These are phyloP conservation scores for Aurelia aurita complex sp. Pacific DNA, from an alignment of 30 jellyfish, hydroid and myxozoan genomes.

Conservation along the genomic window DNA sequence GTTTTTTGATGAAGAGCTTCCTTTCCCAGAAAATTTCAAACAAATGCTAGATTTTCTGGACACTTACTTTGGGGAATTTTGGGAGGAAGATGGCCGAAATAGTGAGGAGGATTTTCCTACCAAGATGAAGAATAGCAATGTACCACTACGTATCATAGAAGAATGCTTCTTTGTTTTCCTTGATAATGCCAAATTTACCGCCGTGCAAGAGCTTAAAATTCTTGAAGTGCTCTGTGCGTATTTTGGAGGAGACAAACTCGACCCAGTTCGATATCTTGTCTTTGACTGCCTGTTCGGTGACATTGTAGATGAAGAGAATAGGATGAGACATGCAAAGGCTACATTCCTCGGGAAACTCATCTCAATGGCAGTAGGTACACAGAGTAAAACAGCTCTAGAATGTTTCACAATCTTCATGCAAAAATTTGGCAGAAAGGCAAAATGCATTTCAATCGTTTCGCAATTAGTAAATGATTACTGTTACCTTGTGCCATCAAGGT, in stretches of 20 bases:
- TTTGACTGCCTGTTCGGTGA: slow-evolving; percentile 87
- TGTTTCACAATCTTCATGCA: slow-evolving; percentile 81
- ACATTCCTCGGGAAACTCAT: slow-evolving; percentile 67
- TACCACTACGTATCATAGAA: slow-evolving; percentile 59
- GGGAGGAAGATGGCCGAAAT: slow-evolving; percentile 44
- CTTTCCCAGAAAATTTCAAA: slow-evolving; percentile 68
- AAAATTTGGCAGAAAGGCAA: slow-evolving; percentile 50
- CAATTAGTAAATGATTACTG: slow-evolving; percentile 79
- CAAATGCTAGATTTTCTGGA: slow-evolving; percentile 78
- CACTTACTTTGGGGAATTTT: slow-evolving; percentile 62
- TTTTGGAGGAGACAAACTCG: slow-evolving; percentile 71
- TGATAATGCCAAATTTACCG: slow-evolving; percentile 61
- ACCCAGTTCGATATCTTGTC: slow-evolving; percentile 79
- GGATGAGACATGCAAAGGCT: slow-evolving; percentile 54
- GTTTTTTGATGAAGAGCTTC: slow-evolving; percentile 53
- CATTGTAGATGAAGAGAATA: slow-evolving; percentile 52
- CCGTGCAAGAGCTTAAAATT: slow-evolving; percentile 79
- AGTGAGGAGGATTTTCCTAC: slow-evolving; percentile 72
- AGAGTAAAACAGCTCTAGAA: slow-evolving; percentile 63
- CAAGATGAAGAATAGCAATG: slow-evolving; percentile 70
- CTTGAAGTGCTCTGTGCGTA: slow-evolving; percentile 72
- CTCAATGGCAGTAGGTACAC: slow-evolving; percentile 89
- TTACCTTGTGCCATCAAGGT: slow-evolving; percentile 72
- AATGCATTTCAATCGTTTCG: slow-evolving; percentile 48
- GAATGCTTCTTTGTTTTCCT: slow-evolving; percentile 73